Conservation (phyloP, 2,888 invertebrate genomes). For the Conomelus anceps region DNA sequence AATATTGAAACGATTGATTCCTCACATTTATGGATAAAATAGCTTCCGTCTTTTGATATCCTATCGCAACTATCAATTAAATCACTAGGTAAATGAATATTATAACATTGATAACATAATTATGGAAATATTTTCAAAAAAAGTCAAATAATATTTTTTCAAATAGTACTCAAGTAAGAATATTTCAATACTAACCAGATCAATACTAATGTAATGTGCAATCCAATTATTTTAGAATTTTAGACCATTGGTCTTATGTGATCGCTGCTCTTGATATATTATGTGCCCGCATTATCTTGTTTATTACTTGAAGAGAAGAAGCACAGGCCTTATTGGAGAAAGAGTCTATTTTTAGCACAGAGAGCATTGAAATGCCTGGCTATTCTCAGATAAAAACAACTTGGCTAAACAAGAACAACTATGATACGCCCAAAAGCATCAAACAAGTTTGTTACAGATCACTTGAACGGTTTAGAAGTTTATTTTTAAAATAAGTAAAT, state of each 20-base stretch:
- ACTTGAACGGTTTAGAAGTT: neutral
- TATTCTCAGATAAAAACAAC: neutral
- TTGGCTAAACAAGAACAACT: neutral
- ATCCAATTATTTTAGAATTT: no score
- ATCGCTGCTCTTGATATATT: no score
- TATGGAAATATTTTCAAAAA: no score
- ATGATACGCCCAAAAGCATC: neutral
- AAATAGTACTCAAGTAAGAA: no score
- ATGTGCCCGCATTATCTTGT: neutral
- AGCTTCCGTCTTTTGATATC: neutral
- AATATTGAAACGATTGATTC: neutral
- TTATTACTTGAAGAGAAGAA: neutral
- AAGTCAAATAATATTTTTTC: no score
- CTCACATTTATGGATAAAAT: neutral
- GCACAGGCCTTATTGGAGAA: neutral
- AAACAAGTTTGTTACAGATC: neutral
- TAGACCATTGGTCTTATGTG: no score
- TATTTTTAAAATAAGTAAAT: neutral
- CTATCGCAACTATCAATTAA: no score
- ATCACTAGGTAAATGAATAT: no score
- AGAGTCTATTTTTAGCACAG: neutral
- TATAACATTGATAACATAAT: no score
- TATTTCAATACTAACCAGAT: no score
- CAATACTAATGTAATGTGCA: no score
- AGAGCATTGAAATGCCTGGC: neutral